Percentiles rank a stretch among this genome's conserved stretches.
These are phyloP conservation scores for Agapornis canus DNA, from an alignment of 2,797 vertebrate species.

Conservation along the genomic window DNA sequence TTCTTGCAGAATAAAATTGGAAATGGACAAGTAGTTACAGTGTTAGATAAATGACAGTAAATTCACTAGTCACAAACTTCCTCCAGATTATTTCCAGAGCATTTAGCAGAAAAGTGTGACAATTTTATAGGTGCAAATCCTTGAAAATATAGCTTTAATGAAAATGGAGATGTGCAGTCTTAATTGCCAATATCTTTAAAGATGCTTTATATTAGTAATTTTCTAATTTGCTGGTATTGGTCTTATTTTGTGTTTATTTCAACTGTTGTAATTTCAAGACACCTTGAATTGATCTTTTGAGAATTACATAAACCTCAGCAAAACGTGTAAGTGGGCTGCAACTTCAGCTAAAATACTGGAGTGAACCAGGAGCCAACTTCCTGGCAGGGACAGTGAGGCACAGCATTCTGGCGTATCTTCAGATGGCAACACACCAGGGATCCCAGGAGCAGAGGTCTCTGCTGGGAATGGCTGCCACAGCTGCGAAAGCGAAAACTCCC, in stretches of 20 bases:
- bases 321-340: background rate
- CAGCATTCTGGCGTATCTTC: background rate
- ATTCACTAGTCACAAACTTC: background rate
- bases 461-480: background rate
- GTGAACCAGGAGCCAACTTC: background rate
- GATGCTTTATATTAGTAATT: background rate
- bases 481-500: background rate
- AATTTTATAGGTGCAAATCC: background rate
- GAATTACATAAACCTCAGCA: background rate
- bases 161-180: background rate
- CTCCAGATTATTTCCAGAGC: background rate
- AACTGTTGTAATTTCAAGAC: background rate
- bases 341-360: background rate
- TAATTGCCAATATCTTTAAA: background rate
- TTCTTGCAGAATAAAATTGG: background rate
- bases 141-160: background rate
- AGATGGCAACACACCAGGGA: background rate
- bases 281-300: background rate
- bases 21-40: background rate
- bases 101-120: background rate
- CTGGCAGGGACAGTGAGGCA: background rate
- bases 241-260: background rate
- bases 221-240: background rate
- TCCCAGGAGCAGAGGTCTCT: background rate
- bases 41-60: background rate